Base-by-base conservation (phyloP, 1,140 invertebrate genomes). In the Streblospio benedicti region DNA sequence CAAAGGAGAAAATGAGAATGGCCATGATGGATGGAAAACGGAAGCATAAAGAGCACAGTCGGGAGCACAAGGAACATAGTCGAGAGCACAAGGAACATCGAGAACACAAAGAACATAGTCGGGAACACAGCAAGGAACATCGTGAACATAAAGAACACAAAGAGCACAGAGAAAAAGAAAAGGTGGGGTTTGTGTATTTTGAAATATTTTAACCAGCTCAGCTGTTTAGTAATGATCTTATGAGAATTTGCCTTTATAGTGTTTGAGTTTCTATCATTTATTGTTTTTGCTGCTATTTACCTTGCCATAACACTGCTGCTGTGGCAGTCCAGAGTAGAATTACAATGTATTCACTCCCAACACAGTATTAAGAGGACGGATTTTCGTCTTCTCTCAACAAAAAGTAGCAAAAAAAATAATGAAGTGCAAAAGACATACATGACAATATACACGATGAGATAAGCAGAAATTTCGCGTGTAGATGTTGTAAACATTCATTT, bases 1-100 rank as follows among this genome's bases (percentile, higher is more conserved):
- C 14, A 35, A 56, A 56, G 27, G n/a, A 53, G n/a, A 53, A 53
- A n/a, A 32, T 28, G 67, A 68, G 2, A 59, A 59, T 52, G 33
- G 32, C 16, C 41, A 20, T 23, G 79, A 60, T 43, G 43, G 49
- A 63, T 57, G 57, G 53, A 41, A 49, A 51, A 55, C 44, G 27
- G 59, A 80, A 31, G 85, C 86, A 65, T 79, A 82, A 67, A 84
- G 84, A 25, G 52, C 54, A 65, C 44, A 25, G 25, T 31, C 51
- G 60, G 20, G 47, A 38, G 31, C 54, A 63, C 28, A 20, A 55
- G 59, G 49, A 58, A 50, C 52, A 28, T 33, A 38, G 38, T 55
- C 64, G 53, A 44, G 33, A 47, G 59, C 55, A 61, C 57, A 61
- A 64, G 65, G 55, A 51, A 62, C 50, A 51, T 27, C 38, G 49